Percentiles rank a stretch among this genome's conserved stretches.
These are phyloP conservation scores for Chionoecetes opilio DNA, from an alignment of 1,140 invertebrate genomes.

Conservation along the genomic window DNA sequence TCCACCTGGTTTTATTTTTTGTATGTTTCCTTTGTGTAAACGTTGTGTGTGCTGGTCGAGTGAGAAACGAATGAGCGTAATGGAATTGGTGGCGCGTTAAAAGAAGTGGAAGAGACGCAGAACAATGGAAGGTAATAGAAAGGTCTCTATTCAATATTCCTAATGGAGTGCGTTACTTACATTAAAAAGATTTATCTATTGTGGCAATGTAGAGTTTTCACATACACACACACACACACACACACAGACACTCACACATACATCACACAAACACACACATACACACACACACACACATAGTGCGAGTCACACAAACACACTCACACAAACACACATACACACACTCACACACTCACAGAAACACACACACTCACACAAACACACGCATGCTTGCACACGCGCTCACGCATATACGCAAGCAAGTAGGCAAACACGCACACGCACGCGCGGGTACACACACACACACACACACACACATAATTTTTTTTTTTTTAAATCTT, in stretches of 20 bases:
- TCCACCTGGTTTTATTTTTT: not conserved
- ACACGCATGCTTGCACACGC: not conserved
- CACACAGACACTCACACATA: conserved; percentile 7
- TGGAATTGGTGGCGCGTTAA: not conserved
- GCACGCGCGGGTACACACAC: not conserved
- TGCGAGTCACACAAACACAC: not conserved
- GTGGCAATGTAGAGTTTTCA: not conserved
- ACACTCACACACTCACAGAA: not conserved
- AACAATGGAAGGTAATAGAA: not conserved
- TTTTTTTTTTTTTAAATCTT: not conserved
- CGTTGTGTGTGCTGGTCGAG: no score
- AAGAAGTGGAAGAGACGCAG: not conserved
- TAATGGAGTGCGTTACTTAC: not conserved
- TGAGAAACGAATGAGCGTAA: not conserved
- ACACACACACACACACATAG: not conserved
- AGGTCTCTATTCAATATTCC: not conserved
- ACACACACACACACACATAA: not conserved
- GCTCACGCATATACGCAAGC: not conserved
- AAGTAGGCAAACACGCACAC: not conserved
- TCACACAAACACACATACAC: not conserved
- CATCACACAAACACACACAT: not conserved
- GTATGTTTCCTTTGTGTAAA: not conserved
- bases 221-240: not conserved
- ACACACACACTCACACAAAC: not conserved
- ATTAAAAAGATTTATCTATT: not conserved